Evolutionary conservation across 2,113 vertebrate genomes (phyloP).

Genomic region (Menidia beryllina): DNA sequence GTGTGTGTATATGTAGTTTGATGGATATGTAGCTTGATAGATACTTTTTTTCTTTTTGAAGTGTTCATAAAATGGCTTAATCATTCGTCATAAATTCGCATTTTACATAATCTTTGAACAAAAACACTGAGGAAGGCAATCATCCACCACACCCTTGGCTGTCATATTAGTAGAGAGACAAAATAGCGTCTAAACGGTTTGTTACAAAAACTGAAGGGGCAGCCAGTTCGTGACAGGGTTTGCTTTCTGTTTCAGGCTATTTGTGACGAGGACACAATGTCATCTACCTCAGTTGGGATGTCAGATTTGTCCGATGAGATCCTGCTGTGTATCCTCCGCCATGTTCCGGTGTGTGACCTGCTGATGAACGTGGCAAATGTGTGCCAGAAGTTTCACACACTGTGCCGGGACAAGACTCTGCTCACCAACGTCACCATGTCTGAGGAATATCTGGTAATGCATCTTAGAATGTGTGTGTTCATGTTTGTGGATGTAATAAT

Average conservation of each 20-base stretch:
- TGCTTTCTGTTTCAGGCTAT: conserved; percentile 72
- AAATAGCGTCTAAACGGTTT: no score
- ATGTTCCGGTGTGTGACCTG: conserved; percentile 89
- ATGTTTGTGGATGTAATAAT: not conserved
- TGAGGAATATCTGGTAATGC: conserved; percentile 89
- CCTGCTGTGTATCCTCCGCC: conserved; percentile 91
- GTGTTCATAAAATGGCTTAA: no score
- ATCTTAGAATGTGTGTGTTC: no score
- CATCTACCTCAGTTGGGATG: conserved; percentile 81
- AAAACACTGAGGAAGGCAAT: no score
- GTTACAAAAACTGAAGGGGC: no score
- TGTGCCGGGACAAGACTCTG: conserved; percentile 93
- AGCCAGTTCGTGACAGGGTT: not conserved
- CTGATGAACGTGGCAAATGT: conserved; percentile 87
- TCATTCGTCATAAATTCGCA: no score
- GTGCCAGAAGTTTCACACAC: conserved; percentile 86
- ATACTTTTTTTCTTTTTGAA: no score
- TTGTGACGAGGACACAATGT: conserved; percentile 64
- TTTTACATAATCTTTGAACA: no score
- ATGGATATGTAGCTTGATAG: no score
- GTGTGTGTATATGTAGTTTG: no score
- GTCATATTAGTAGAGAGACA: no score
- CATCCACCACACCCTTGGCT: no score
- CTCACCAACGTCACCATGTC: conserved; percentile 87
- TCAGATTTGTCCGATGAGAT: conserved; percentile 95